Evolutionary conservation across 2,113 vertebrate genomes (phyloP).

Genomic region (Zosterops pallidus): DNA sequence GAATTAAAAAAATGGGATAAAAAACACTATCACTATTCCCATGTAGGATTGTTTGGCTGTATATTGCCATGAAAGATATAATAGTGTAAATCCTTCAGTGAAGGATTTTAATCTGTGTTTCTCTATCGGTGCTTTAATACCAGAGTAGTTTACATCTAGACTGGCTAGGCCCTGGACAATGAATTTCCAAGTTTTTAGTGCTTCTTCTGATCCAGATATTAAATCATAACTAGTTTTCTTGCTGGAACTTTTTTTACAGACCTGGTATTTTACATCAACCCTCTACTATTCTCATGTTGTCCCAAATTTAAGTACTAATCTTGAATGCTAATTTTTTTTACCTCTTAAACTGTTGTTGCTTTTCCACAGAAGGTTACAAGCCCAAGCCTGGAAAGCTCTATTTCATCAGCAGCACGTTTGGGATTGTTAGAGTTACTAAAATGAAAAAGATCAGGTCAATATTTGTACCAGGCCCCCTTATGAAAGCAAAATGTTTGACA

Average conservation of each 20-base stretch:
- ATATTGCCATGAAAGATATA: background rate
- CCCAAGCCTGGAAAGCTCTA: background rate
- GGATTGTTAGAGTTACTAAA: background rate
- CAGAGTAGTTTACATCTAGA: background rate
- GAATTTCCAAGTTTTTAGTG: background rate
- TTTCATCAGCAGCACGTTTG: background rate
- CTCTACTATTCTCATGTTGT: fast-evolving
- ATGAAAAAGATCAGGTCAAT: background rate
- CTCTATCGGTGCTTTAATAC: background rate
- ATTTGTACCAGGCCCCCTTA: background rate
- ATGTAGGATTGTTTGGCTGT: background rate
- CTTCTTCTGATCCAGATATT: background rate
- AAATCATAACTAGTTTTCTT: background rate
- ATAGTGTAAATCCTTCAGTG: background rate
- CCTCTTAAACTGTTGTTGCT: background rate
- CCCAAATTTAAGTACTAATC: background rate
- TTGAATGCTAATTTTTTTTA: background rate
- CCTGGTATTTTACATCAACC: background rate
- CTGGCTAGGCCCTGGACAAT: background rate
- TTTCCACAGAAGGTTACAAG: background rate
- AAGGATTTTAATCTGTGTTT: background rate
- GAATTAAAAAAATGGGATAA: background rate
- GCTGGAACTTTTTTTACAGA: background rate
- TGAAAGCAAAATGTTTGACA: background rate
- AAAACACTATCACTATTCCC: background rate